phyloP scores from a whole-genome alignment of 2,113 vertebrate genomes.

The Trogon melanurus region DNA sequence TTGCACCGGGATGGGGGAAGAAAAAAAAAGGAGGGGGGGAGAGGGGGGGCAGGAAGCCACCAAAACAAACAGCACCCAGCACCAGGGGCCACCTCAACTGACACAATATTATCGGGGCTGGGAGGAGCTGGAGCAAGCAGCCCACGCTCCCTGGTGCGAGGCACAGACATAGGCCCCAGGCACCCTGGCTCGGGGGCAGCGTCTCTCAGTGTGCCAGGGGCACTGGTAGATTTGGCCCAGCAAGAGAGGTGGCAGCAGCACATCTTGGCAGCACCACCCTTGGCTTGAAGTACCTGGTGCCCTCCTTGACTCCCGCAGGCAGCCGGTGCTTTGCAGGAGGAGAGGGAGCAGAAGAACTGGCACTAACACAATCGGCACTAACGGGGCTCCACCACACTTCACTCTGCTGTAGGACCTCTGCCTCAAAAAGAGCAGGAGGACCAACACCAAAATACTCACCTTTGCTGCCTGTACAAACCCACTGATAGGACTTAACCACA shows the following conservation, averaged over 20 bases:
- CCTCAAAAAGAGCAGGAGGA: not conserved
- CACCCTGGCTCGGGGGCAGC: rapidly evolving
- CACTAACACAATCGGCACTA: rapidly evolving
- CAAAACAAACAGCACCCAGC: not conserved
- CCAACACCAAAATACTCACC: not conserved
- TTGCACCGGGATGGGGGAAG: not conserved
- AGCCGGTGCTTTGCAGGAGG: not conserved
- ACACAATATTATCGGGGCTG: not conserved
- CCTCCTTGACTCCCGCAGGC: rapidly evolving
- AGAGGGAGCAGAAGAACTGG: rapidly evolving
- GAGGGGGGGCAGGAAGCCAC: too few relatives aligned
- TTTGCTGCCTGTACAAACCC: not conserved
- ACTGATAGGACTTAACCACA: not conserved
- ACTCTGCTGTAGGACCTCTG: not conserved
- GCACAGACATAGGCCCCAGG: not conserved
- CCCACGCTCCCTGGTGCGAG: not conserved
- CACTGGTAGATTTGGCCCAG: not conserved
- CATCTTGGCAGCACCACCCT: not conserved
- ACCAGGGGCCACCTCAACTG: not conserved
- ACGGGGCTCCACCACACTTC: not conserved
- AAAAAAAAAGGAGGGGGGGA: not conserved
- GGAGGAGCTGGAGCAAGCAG: not conserved
- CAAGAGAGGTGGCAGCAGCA: not conserved
- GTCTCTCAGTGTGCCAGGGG: not conserved
- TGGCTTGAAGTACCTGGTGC: not conserved